phyloP scores from a whole-genome alignment of 2,888 invertebrate species.

The Physocephala rufipes region DNA sequence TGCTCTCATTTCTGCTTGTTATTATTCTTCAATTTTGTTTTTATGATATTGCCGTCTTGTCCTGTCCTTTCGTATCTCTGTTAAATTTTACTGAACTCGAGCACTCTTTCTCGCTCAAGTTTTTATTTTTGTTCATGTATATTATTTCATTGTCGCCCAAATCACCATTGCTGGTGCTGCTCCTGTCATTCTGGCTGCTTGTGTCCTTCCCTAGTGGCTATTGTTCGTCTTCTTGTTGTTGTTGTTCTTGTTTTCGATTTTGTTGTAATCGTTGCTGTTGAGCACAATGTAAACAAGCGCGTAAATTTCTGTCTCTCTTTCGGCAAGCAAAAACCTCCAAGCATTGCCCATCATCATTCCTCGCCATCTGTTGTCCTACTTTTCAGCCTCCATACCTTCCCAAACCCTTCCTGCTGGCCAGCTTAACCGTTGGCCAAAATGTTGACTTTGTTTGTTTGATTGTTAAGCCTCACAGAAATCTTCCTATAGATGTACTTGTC shows the following conservation, averaged over 20 bases:
- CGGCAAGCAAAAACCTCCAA: background rate
- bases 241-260: background rate
- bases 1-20: no score
- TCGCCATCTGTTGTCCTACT: background rate
- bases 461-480: no score
- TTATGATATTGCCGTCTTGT: background rate
- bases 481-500: no score
- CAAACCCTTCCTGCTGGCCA: no score
- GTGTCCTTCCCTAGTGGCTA: background rate
- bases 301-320: constrained; percentile 20
- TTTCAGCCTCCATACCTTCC: no score
- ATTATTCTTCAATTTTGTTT: background rate
- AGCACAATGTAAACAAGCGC: constrained; percentile 29
- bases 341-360: background rate
- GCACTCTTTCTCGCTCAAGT: no score
- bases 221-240: constrained; percentile 6
- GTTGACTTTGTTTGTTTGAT: no score
- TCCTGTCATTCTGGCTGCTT: background rate
- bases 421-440: no score
- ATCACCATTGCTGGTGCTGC: no score
- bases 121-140: no score
- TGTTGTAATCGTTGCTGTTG: constrained; percentile 8
- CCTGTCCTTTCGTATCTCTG: background rate
- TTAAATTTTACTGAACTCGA: no score
- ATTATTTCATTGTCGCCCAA: no score